Evolutionary conservation across 2,888 invertebrate species (phyloP).

Genomic region (Eurytoma californica): DNA sequence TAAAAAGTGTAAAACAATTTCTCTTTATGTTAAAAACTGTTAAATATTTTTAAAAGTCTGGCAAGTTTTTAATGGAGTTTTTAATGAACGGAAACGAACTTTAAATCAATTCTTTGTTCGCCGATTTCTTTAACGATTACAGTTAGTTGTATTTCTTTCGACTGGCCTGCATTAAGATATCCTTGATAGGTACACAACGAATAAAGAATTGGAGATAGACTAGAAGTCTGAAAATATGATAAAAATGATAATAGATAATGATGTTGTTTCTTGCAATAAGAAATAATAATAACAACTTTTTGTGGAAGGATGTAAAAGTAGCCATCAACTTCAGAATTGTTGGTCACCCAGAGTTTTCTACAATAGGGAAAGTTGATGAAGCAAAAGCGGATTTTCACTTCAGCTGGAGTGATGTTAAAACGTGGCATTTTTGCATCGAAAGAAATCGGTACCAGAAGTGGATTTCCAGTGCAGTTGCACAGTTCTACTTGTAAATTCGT

Average conservation of each 20-base stretch:
- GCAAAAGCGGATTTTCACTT: conserved; percentile 78
- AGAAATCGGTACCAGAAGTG: conserved; percentile 76
- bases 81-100: conserved; percentile 64
- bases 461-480: conserved; percentile 77
- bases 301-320: conserved; percentile 74
- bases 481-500: conserved; percentile 77
- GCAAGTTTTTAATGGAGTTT: too few species aligned
- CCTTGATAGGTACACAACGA: conserved; percentile 66
- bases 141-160: conserved; percentile 74
- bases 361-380: conserved; percentile 79
- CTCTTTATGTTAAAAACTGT: neutral
- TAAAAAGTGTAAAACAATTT: conserved; percentile 47
- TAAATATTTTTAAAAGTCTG: too few species aligned
- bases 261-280: too few species aligned
- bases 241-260: neutral
- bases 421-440: conserved; percentile 77
- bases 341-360: conserved; percentile 75
- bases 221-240: conserved; percentile 10
- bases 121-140: conserved; percentile 76
- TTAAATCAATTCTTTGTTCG: conserved; percentile 70
- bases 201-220: conserved; percentile 54
- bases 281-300: too few species aligned
- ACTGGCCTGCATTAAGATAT: conserved; percentile 74
- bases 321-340: conserved; percentile 76
- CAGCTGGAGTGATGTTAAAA: conserved; percentile 75